Evolutionary conservation across 2,113 vertebrate genomes (phyloP), one percentile per base, ranked within the genome.

Genomic region (Mola mola): DNA sequence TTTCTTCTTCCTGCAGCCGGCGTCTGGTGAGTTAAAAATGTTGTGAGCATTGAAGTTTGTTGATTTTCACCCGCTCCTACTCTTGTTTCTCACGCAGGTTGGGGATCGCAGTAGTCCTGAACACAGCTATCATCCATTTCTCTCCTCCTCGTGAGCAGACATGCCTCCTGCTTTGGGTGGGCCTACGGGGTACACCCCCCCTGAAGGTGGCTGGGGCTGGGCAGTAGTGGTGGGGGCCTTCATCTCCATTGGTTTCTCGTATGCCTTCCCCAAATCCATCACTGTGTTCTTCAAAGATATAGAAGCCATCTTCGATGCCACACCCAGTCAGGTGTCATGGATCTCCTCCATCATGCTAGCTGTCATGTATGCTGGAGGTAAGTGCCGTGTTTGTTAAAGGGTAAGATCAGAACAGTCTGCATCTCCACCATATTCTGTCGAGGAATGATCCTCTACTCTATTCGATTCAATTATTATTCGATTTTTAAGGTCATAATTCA

Each of bases 221-320:
- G 95, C 92, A 0, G 96, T 99, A 17, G 95, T 99, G 19, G 29
- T 91, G 0, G 97, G 95, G 16, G 95, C 96, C 70, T 98, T 99
- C 86, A 95, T 99, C 86, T 97, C 95, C 59, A 99, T 99, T 1
- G 96, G 96, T 49, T 99, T 98, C 88, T 99, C 96, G 53, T 99
- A 98, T 1, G 96, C 97, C 24, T 99, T 98, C 87, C 93, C 97
- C 59, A 99, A 99, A 65, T 98, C 97, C 64, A 99, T 98, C 89
- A 99, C 96, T 0, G 97, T 99, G 43, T 98, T 99, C 90, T 99
- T 98, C 90, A 99, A 97, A 81, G 97, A 99, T 64, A 98, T 98
- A 0, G 96, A 98, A 86, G 68, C 80, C 21, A 96, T 98, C 87
- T 99, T 99, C 66, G 38, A 87, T 0, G 96, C 94, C 0, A 94